Evolutionary conservation across 2,113 vertebrate species (phyloP), one percentile per base, ranked within the genome.

Genomic region (Paracanthobrama guichenoti): DNA sequence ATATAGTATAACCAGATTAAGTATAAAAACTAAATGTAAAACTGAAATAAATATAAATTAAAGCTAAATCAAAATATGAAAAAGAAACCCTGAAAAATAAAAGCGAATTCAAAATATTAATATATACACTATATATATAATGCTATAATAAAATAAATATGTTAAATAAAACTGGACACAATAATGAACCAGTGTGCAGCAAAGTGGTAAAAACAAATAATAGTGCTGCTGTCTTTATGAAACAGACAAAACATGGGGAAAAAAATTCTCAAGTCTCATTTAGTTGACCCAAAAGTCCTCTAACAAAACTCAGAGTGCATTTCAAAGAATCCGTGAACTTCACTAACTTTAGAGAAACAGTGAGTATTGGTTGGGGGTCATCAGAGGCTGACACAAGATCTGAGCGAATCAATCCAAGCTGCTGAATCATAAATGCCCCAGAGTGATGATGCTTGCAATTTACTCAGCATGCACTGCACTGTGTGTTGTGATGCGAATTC

Each of bases 351-450:
- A 11, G 39, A 72, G 69, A 72, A 72, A 46, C 22, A 14, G 67
- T 44, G 69, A 72, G 42, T 46, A 16, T 42, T 72, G 46, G 69
- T 72, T 72, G 69, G 69, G 39, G 42, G 69, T 72, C 42, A 72
- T n/a, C 20, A 22, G 42, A 72, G 22, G 22, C 69, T 12, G 39
- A 46, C 69, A 24, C 42, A 2, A 72, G 22, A 72, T 72, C 69
- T 72, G 22, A 72, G 42, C 22, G 20, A 44, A 72, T 72, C 69
- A 72, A 72, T 46, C 39, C 39, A 46, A 14, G 69, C 69, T 14
- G 22, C 39, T 72, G 69, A 72, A 46, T 72, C 69, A 72, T 24
- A 72, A 72, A 46, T 24, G 69, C 69, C 69, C 69, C 69, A 44
- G 20, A 46, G 69, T 46, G 39, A 46, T 46, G 22, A 11, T 72